Conservation (phyloP, 2,113 vertebrate species). For the Machaerirhynchus nigripectus region DNA sequence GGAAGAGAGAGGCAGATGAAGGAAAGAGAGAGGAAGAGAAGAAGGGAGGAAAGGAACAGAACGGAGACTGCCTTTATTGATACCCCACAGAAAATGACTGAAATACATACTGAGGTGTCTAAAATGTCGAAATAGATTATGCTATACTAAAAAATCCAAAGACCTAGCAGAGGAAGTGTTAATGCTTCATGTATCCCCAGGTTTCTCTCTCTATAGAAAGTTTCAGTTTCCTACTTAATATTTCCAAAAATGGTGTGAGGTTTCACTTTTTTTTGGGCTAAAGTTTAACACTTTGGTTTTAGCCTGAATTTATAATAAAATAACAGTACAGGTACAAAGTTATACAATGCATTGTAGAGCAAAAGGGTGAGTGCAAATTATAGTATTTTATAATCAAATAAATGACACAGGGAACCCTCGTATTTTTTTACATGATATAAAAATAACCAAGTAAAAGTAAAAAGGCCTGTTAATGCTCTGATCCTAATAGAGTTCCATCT, state of each 20-base stretch:
- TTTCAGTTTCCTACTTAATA: background rate
- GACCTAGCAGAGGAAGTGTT: background rate
- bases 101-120: background rate
- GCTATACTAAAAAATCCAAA: background rate
- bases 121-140: background rate
- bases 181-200: background rate
- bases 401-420: background rate
- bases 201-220: background rate
- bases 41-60: background rate
- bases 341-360: background rate
- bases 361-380: background rate
- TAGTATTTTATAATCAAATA: background rate
- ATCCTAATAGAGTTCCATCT: background rate
- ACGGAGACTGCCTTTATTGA: background rate
- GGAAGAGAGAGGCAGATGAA: background rate
- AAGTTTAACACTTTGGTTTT: background rate
- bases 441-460: background rate
- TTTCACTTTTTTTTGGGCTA: background rate
- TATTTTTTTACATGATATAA: background rate
- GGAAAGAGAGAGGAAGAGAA: background rate
- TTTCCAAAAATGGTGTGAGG: background rate
- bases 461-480: background rate
- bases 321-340: background rate
- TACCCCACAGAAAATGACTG: background rate
- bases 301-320: background rate